Evolutionary conservation across 2,888 invertebrate species (phyloP), one percentile per base, ranked within the genome.

Genomic region (Orchesella flavescens): DNA sequence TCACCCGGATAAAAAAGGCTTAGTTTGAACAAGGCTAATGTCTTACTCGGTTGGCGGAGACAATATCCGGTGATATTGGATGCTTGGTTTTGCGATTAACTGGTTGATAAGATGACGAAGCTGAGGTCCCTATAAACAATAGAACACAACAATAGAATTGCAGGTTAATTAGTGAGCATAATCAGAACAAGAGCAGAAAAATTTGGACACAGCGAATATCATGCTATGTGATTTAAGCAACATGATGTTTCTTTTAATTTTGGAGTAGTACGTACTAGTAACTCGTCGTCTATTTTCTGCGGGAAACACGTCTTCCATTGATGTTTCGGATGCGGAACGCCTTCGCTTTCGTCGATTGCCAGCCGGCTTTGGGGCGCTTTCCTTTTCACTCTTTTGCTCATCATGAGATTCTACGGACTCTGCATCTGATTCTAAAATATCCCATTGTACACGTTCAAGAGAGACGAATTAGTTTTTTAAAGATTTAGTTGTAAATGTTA

Each of bases 361-460:
- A 17, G 61, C 24, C 0, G 69, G 17, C 10, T 46, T 81, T 12
- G 74, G 43, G 7, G 59, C 44, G 4, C 53, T 71, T n/a, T 61
- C 44, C 5, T 19, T 34, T 19, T 61, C 81, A 24, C 73, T 69
- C 0, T 66, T 66, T 13, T 66, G 66, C 13, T 74, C 74, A 3
- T 81, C 81, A 23, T 74, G 81, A 21, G 81, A 81, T 49, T 74
- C 81, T 0, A 75, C n/a, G 3, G 81, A 81, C n/a, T 81, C 81
- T 7, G 65, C 81, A 23, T 81, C 81, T 12, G 81, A 81, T 34
- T 81, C 81, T 72, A 2, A 21, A 34, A 71, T 23, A 15, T 44
- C 4, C n/a, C 9, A 59, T n/a, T n/a, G n/a, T n/a, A n/a, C n/a
- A n/a, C n/a, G n/a, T n/a, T n/a, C n/a, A n/a, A n/a, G n/a, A n/a